Evolutionary conservation across 2,888 invertebrate species (phyloP).

Genomic region (Dendrolimus houi): DNA sequence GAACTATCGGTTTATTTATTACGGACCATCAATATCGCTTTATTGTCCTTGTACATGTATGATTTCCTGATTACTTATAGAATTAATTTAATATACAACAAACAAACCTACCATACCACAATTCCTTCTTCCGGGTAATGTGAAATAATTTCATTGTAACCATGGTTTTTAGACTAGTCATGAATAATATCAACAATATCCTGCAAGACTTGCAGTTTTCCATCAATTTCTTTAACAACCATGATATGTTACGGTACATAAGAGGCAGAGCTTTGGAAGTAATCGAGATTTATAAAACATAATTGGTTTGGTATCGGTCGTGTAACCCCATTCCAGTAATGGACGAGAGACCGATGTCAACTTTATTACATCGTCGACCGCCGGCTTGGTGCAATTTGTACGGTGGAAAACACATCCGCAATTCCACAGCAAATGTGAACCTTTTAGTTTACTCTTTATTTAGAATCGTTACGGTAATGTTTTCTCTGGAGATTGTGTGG

Average conservation of each 20-base stretch:
- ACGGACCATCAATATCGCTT: no score
- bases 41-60: no score
- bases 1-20: no score
- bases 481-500: no score
- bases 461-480: not conserved
- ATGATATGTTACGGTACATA: not conserved
- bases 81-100: no score
- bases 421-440: not conserved
- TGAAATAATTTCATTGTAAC: no score
- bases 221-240: not conserved
- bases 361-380: slow-evolving; percentile 24
- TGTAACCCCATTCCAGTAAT: slow-evolving; percentile 45
- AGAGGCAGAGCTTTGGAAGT: slow-evolving; percentile 4
- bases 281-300: slow-evolving; percentile 40
- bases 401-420: slow-evolving; percentile 9
- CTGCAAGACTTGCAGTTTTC: no score
- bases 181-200: no score
- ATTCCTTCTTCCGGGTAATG: no score
- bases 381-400: slow-evolving; percentile 20
- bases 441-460: not conserved
- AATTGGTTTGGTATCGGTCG: slow-evolving; percentile 46
- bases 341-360: slow-evolving; percentile 32
- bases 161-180: no score
- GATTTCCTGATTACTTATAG: no score
- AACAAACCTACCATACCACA: no score